Conservation (phyloP, 2,888 invertebrate species). For the Volucella inflata region DNA sequence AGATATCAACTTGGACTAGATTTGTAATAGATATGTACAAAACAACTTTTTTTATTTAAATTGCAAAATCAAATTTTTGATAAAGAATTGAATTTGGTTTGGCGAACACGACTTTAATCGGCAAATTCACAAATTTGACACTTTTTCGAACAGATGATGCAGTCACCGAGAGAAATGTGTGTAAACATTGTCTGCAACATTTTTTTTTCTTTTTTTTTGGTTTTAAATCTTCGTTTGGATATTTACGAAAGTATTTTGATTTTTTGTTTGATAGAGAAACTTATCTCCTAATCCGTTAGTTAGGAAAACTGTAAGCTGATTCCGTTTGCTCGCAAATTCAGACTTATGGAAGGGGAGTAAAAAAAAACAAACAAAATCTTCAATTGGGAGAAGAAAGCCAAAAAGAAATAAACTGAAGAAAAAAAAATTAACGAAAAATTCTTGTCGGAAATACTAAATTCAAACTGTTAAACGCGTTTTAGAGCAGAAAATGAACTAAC, state of each 20-base stretch:
- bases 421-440: neutral
- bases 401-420: too few relatives aligned
- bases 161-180: constrained; percentile 65
- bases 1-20: constrained; percentile 29
- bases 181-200: constrained; percentile 75
- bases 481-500: constrained; percentile 43
- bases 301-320: constrained; percentile 41
- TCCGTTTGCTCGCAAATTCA: constrained; percentile 42
- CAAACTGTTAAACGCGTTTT: constrained; percentile 59
- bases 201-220: constrained; percentile 38
- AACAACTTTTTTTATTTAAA: constrained; percentile 6
- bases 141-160: constrained; percentile 43
- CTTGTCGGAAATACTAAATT: constrained; percentile 42
- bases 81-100: constrained; percentile 10
- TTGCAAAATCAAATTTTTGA: constrained; percentile 11
- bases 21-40: constrained; percentile 32
- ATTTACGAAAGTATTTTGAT: too few relatives aligned
- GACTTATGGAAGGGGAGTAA: constrained; percentile 16
- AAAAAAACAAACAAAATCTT: neutral
- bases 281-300: constrained; percentile 57
- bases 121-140: constrained; percentile 63
- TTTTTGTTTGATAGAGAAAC: constrained; percentile 10
- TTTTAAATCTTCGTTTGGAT: neutral
- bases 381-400: too few relatives aligned
- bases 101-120: constrained; percentile 30